phyloP scores from a whole-genome alignment of 2,113 vertebrate species.

The Dendropsophus ebraccatus region DNA sequence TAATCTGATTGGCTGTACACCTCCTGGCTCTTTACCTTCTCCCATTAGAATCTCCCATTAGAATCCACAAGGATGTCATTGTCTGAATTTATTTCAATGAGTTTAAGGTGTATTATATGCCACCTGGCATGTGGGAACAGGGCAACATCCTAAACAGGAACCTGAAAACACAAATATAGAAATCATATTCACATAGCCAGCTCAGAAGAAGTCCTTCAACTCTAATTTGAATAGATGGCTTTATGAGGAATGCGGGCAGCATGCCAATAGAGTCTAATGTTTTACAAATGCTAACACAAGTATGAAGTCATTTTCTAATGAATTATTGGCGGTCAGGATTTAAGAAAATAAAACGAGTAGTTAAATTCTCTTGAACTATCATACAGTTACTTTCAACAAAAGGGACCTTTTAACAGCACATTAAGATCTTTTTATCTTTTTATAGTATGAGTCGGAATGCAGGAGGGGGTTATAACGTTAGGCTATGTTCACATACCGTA shows the following conservation, averaged over 20 bases:
- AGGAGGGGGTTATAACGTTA: too few species aligned
- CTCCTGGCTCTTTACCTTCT: constrained; percentile 38
- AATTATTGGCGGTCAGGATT: constrained; percentile 52
- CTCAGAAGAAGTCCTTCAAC: constrained; percentile 18
- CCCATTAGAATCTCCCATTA: constrained; percentile 40
- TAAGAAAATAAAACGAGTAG: constrained; percentile 24
- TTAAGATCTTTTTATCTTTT: neutral
- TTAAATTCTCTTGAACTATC: constrained; percentile 18
- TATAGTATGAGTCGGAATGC: neutral
- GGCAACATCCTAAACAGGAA: neutral
- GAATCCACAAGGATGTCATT: constrained; percentile 51
- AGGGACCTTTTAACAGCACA: constrained; percentile 5
- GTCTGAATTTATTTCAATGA: constrained; percentile 38
- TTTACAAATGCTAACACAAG: constrained; percentile 45
- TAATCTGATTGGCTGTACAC: constrained; percentile 57
- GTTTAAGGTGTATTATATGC: constrained; percentile 39
- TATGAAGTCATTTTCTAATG: constrained; percentile 57
- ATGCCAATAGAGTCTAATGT: constrained; percentile 50
- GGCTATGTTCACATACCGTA: too few species aligned
- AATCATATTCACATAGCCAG: neutral
- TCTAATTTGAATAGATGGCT: constrained; percentile 52
- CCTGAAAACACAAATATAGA: constrained; percentile 8
- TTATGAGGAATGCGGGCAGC: constrained; percentile 41
- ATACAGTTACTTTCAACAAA: constrained; percentile 2
- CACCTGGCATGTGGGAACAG: constrained; percentile 29